Percentiles rank a stretch among this genome's conserved stretches.
These are phyloP conservation scores for Xanthostigma xanthostigma DNA, from an alignment of 2,888 invertebrate species.

Conservation along the genomic window DNA sequence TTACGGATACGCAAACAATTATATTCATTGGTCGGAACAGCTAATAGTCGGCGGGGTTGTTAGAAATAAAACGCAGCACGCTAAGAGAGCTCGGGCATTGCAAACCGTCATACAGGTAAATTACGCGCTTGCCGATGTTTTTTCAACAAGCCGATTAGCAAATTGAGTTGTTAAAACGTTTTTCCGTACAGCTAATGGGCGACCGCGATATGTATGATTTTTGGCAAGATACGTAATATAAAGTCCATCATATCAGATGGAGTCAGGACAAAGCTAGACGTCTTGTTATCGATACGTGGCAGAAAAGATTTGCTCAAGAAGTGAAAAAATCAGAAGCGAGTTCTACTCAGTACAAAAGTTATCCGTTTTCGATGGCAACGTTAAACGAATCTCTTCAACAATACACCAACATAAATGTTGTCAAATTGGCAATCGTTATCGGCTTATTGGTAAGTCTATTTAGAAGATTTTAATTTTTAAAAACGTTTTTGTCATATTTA, in stretches of 20 bases:
- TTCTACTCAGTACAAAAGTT: conserved; percentile 51
- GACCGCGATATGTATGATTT: conserved; percentile 84
- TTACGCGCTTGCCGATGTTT: no score
- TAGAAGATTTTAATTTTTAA: background rate
- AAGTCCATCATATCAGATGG: conserved; percentile 87
- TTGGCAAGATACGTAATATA: conserved; percentile 69
- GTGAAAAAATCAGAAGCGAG: conserved; percentile 44
- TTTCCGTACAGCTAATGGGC: conserved; percentile 76
- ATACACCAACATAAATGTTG: conserved; percentile 74
- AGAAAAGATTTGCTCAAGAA: conserved; percentile 56
- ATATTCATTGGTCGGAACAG: conserved; percentile 99
- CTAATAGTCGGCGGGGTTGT: conserved; percentile 85
- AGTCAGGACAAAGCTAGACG: conserved; percentile 78
- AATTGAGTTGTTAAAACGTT: no score
- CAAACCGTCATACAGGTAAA: conserved; percentile 55
- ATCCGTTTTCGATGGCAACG: conserved; percentile 79
- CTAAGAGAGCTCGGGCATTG: conserved; percentile 80
- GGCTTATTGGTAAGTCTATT: no score
- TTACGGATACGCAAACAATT: conserved; percentile 91
- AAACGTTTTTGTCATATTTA: background rate
- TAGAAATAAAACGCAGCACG: conserved; percentile 81
- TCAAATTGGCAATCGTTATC: conserved; percentile 73
- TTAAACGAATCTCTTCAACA: conserved; percentile 83
- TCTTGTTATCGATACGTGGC: conserved; percentile 88
- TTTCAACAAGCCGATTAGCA: no score